Percentiles rank a stretch among this genome's conserved stretches.
phyloP scores from a whole-genome alignment of 2,797 vertebrate species.

The Siniperca scherzeri region DNA sequence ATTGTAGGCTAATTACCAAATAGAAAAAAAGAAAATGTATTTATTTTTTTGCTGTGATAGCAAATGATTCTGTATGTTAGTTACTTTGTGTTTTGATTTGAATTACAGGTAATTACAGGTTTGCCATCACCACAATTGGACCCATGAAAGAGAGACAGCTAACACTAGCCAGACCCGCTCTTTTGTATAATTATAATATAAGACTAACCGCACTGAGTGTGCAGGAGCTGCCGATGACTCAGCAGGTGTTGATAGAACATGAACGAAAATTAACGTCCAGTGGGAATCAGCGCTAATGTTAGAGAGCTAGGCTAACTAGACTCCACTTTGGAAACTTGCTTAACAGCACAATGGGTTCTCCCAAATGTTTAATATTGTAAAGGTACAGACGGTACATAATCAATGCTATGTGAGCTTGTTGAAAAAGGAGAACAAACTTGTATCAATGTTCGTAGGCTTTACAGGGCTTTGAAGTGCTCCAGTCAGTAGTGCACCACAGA shows the following conservation, averaged over 20 bases:
- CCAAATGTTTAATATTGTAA: neutral
- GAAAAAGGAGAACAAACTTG: neutral
- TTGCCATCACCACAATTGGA: conserved; percentile 1
- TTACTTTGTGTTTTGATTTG: conserved; percentile 5
- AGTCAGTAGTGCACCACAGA: neutral
- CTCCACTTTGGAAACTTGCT: neutral
- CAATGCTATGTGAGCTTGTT: neutral
- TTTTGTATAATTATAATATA: neutral
- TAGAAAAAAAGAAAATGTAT: neutral
- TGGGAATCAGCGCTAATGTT: neutral
- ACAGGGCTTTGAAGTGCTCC: neutral
- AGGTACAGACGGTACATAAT: neutral
- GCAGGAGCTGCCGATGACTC: neutral
- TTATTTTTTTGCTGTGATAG: neutral
- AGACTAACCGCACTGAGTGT: neutral
- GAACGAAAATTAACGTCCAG: neutral
- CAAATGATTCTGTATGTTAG: neutral
- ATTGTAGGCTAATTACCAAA: neutral
- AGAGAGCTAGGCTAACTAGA: neutral
- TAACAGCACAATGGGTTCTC: neutral
- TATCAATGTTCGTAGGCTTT: neutral
- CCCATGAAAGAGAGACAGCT: conserved; percentile 5
- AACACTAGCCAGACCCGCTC: neutral
- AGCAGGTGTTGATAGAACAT: neutral
- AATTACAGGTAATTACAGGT: conserved; percentile 14